A percentile compares a stretch with the other conserved stretches of the same genome.
Conservation (phyloP, 30 jellyfish, hydroid and myxozoan genomes). For the Pelagia noctiluca region DNA sequence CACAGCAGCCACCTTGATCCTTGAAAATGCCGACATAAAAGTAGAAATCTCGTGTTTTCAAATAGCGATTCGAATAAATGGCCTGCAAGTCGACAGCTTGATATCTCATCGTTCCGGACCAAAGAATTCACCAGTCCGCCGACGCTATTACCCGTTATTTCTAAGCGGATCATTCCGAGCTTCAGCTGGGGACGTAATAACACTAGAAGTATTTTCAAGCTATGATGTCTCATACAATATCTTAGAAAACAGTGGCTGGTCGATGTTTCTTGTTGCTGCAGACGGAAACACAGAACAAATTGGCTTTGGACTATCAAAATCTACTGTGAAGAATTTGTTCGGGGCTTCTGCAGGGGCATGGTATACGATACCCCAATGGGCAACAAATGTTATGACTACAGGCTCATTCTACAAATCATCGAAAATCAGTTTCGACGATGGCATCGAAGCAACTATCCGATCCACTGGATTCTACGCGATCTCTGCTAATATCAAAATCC, state of each 20-base stretch:
- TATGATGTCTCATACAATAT: constrained; percentile 9
- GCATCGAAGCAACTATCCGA: constrained; percentile 54
- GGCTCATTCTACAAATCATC: constrained; percentile 74
- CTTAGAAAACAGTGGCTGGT: constrained; percentile 82
- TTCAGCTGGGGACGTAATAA: constrained; percentile 44
- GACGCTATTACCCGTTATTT: constrained; percentile 65
- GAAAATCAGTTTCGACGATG: constrained; percentile 57
- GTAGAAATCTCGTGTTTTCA: constrained; percentile 24
- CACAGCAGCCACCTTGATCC: constrained; percentile 69
- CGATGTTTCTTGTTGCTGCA: constrained; percentile 69
- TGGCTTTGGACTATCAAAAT: constrained; percentile 45
- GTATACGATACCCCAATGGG: constrained; percentile 38
- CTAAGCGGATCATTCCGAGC: constrained; percentile 93
- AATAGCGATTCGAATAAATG: constrained; percentile 47
- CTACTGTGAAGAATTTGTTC: constrained; percentile 12
- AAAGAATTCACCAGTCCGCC: constrained; percentile 20
- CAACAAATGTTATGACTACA: neutral
- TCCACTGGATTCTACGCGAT: constrained; percentile 76
- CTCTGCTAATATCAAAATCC: constrained; percentile 82
- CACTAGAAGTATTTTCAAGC: constrained; percentile 45
- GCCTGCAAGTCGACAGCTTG: constrained; percentile 54
- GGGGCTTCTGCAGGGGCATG: constrained; percentile 31
- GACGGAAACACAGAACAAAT: constrained; percentile 33
- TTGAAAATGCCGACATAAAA: constrained; percentile 72
- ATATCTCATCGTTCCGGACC: constrained; percentile 58